Percentiles rank a stretch among this genome's conserved stretches.
Evolutionary conservation across 2,797 vertebrate genomes (phyloP).

Genomic region (Cossypha polioptera): DNA sequence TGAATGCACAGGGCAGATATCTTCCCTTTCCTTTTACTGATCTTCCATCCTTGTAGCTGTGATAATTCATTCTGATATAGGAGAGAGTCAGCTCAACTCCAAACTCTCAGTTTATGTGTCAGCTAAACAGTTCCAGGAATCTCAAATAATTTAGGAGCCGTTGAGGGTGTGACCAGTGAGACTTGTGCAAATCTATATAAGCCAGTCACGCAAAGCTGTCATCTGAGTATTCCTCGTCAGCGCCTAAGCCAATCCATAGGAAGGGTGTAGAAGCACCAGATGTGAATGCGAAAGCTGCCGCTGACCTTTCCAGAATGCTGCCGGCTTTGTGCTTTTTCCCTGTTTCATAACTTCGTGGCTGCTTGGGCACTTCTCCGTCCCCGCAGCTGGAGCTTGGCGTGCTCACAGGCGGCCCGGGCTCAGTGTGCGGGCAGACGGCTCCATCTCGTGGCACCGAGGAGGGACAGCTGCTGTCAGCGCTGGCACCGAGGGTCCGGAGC

Average conservation of each 20-base stretch:
- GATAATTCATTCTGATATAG: neutral
- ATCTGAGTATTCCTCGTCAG: neutral
- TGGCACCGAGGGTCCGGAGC: accelerated
- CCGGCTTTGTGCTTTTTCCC: neutral
- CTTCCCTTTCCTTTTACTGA: neutral
- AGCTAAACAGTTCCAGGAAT: neutral
- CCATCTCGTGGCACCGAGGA: accelerated
- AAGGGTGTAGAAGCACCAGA: neutral
- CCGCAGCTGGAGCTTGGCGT: accelerated
- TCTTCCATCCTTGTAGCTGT: neutral
- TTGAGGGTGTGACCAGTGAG: neutral
- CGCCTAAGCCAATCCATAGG: neutral
- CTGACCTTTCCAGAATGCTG: neutral
- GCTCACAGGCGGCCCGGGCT: neutral
- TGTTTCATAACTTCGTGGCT: neutral
- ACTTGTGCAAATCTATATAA: neutral
- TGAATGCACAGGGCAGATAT: neutral
- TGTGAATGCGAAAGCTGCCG: neutral
- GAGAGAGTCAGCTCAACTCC: neutral
- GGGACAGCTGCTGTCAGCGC: accelerated
- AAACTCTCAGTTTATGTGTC: neutral
- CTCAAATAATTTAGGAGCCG: neutral
- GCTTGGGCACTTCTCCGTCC: neutral
- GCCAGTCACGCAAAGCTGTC: neutral
- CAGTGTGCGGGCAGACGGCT: neutral